A percentile compares a stretch with the other conserved stretches of the same genome.
Evolutionary conservation across 2,797 vertebrate genomes (phyloP).

Genomic region (Masticophis lateralis): DNA sequence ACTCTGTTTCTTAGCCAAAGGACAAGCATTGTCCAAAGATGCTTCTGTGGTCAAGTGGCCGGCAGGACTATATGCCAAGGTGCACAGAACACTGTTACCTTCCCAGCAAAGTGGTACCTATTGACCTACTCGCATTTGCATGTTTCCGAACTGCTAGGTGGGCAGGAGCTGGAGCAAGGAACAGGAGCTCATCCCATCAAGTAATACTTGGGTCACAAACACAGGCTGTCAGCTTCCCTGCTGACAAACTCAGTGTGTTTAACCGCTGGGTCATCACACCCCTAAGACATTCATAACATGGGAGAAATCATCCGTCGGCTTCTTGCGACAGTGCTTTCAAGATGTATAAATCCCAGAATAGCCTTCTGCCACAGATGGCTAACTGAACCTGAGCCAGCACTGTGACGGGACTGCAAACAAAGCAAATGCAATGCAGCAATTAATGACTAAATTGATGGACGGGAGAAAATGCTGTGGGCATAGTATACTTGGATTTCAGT

Average conservation of each 20-base stretch:
- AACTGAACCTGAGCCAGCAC: neutral
- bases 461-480: too few relatives aligned
- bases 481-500: too few relatives aligned
- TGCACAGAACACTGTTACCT: neutral
- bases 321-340: neutral
- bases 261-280: fast-evolving
- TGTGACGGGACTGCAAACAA: neutral
- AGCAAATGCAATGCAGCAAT: neutral
- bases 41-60: neutral
- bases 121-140: neutral
- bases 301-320: neutral
- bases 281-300: too few relatives aligned
- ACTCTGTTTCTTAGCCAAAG: neutral
- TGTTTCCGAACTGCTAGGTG: neutral
- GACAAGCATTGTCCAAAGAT: neutral
- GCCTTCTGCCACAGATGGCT: neutral
- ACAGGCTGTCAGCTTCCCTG: too few relatives aligned
- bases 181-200: neutral
- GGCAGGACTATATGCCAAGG: neutral
- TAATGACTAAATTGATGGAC: too few relatives aligned
- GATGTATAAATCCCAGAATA: neutral
- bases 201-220: too few relatives aligned
- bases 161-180: neutral
- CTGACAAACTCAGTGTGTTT: too few relatives aligned
- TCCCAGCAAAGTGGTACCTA: neutral